Evolutionary conservation across 2,797 vertebrate species (phyloP), one percentile per base, ranked within the genome.

Genomic region (Schizothorax lantsangensis): DNA sequence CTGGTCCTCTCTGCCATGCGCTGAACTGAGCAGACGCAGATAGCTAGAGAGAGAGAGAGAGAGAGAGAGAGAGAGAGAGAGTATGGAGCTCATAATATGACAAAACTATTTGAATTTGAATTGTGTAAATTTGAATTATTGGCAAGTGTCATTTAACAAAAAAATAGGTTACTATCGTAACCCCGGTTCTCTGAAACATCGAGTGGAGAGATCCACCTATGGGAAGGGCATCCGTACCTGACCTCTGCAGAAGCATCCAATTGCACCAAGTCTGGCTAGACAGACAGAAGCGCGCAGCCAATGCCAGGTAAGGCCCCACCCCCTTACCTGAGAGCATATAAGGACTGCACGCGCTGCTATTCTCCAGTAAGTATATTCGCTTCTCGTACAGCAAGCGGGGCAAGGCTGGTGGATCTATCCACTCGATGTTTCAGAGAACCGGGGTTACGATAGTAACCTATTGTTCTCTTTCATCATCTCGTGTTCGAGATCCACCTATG

Each of bases 381-480:
- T 71, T 71, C 68, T 69, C 4, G 3, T 71, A 30, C 30, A 1
- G 8, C 30, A 79, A 79, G 47, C 7, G 1, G 14, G n/a, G 75
- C 43, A 14, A 26, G 1, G 21, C 19, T 57, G 47, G 77, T 59
- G 30, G 52, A 79, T 79, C 45, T 79, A 49, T 79, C 77, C 49
- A 79, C 77, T 79, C 33, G 1, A 21, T 38, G 33, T 62, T 59
- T 26, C 10, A 62, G 57, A 40, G 1, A 62, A 26, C n/a, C 10
- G 4, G 54, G 54, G 54, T 57, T 57, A 23, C 21, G 2, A 66
- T 6, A 8, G 54, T 21, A n/a, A n/a, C 54, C 8, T n/a, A 11
- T 62, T 4, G 23, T 79, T 80, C 49, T 43, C 36, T 79, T 36
- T 79, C 45, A 77, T 47, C 45, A 78, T 80, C 33, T 62, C 6